Conservation (phyloP, 2,888 invertebrate genomes). For the Caenorhabditis auriculariae region DNA sequence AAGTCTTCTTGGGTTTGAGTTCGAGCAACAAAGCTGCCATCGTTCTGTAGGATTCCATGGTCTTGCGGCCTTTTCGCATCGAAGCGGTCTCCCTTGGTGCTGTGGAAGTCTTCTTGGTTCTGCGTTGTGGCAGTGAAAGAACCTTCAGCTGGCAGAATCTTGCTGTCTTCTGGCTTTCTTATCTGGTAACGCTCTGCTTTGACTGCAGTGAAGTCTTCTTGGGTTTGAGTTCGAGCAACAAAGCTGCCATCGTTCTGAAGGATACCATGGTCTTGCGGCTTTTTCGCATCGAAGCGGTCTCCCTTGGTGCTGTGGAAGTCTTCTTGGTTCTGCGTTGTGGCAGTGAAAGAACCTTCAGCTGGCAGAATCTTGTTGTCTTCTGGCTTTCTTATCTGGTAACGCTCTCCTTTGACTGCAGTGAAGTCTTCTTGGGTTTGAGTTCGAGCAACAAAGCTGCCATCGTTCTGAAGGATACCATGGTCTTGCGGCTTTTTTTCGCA, state of each 20-base stretch:
- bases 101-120: slow-evolving; percentile 2
- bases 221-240: slow-evolving; percentile 6
- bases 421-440: slow-evolving; percentile 10
- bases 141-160: slow-evolving; percentile 2
- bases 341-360: slow-evolving; percentile 3
- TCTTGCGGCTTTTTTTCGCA: slow-evolving; percentile 10
- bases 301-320: slow-evolving; percentile 14
- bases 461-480: slow-evolving; percentile 13
- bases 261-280: slow-evolving; percentile 16
- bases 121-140: neutral
- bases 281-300: slow-evolving; percentile 19
- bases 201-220: slow-evolving; percentile 8
- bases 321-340: slow-evolving; percentile 3
- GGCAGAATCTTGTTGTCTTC: slow-evolving; percentile 2
- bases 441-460: slow-evolving; percentile 1
- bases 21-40: too few relatives aligned
- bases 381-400: neutral
- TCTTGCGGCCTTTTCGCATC: slow-evolving; percentile 8
- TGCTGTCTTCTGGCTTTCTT: slow-evolving; percentile 1
- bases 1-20: too few relatives aligned
- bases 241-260: slow-evolving; percentile 16
- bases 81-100: slow-evolving; percentile 7
- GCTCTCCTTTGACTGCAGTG: slow-evolving; percentile 1
- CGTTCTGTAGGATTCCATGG: slow-evolving; percentile 1
- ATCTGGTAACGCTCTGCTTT: slow-evolving; percentile 18